Conservation (phyloP, 1,140 invertebrate genomes). For the Polypedilum vanderplanki region DNA sequence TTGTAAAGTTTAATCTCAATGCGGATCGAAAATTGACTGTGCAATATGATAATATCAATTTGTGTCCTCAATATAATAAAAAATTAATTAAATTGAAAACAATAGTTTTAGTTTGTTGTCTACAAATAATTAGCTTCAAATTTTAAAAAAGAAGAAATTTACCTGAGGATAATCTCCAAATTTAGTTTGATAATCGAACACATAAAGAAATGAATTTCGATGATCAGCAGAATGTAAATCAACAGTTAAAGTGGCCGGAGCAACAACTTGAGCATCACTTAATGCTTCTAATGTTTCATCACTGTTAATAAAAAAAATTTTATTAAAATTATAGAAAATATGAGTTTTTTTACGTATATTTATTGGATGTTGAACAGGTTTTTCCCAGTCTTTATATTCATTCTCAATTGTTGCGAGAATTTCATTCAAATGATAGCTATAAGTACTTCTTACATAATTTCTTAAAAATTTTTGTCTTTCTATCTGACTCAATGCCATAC, state of each 20-base stretch:
- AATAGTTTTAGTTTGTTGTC: no score
- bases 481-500: slow-evolving; percentile 82
- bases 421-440: slow-evolving; percentile 77
- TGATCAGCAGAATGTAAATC: slow-evolving; percentile 81
- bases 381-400: slow-evolving; percentile 96
- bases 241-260: slow-evolving; percentile 84
- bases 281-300: slow-evolving; percentile 91
- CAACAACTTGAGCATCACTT: slow-evolving; percentile 87
- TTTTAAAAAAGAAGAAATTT: no score
- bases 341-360: slow-evolving; percentile 64
- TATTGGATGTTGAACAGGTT: slow-evolving; percentile 85
- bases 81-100: no score
- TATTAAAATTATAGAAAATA: not conserved
- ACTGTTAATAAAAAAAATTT: no score
- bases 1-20: no score
- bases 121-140: no score
- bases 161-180: slow-evolving; percentile 85
- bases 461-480: slow-evolving; percentile 82
- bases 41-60: no score
- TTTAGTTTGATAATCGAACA: slow-evolving; percentile 91
- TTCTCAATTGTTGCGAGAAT: slow-evolving; percentile 85
- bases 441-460: slow-evolving; percentile 88
- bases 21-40: no score
- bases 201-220: slow-evolving; percentile 81
- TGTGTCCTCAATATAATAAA: no score